Conservation (phyloP, 2,888 invertebrate genomes). For the Scelioninae gen. 2 region DNA sequence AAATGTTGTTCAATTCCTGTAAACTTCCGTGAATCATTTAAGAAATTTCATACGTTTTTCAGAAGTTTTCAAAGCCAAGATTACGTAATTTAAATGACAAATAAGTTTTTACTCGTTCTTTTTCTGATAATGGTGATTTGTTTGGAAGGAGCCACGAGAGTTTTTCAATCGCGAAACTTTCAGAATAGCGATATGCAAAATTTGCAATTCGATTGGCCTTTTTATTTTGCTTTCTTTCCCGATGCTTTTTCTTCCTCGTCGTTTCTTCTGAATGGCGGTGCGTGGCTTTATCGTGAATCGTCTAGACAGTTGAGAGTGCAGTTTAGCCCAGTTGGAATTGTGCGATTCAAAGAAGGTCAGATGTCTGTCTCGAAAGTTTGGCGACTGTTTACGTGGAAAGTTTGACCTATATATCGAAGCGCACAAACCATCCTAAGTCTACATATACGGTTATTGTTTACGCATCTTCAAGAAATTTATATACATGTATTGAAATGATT, state of each 20-base stretch:
- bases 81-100: too few species aligned
- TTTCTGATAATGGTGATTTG: too few species aligned
- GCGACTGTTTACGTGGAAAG: slow-evolving; percentile 59
- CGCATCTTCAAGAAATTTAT: slow-evolving; percentile 33
- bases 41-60: too few species aligned
- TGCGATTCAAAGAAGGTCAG: slow-evolving; percentile 58
- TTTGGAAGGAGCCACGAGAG: too few species aligned
- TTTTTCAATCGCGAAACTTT: slow-evolving; percentile 15
- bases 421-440: slow-evolving; percentile 40
- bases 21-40: too few species aligned
- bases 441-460: slow-evolving; percentile 20
- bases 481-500: too few species aligned
- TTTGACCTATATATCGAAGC: slow-evolving; percentile 53
- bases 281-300: slow-evolving; percentile 58
- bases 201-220: slow-evolving; percentile 34
- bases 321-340: slow-evolving; percentile 60
- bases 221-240: slow-evolving; percentile 45
- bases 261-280: slow-evolving; percentile 49
- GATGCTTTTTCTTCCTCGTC: slow-evolving; percentile 40
- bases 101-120: neutral
- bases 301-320: slow-evolving; percentile 59
- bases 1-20: too few species aligned
- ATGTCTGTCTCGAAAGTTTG: slow-evolving; percentile 60
- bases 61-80: too few species aligned
- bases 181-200: slow-evolving; percentile 12